These are phyloP conservation scores for Schizothorax lantsangensis DNA, from an alignment of 2,797 vertebrate species.

Conservation along the genomic window DNA sequence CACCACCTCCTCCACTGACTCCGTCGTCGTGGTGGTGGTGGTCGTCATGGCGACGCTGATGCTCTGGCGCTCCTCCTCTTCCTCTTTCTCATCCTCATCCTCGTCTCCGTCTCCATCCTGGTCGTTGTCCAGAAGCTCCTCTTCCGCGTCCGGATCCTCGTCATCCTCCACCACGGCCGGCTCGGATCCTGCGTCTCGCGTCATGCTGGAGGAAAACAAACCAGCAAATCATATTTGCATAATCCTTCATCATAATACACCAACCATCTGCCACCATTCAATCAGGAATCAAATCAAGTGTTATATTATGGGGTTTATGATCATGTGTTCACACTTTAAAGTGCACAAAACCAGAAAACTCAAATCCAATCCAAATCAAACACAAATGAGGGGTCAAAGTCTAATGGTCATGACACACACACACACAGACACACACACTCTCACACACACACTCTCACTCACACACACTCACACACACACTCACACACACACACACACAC, in stretches of 20 bases:
- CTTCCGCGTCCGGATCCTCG: slow-evolving; percentile 81
- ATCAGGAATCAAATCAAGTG: neutral
- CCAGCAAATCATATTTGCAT: neutral
- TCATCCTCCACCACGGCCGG: slow-evolving; percentile 76
- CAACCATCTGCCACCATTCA: neutral
- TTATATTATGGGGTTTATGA: too few relatives aligned
- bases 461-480: too few relatives aligned
- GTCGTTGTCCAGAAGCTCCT: slow-evolving; percentile 75
- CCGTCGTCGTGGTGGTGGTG: slow-evolving; percentile 90
- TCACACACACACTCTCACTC: too few relatives aligned
- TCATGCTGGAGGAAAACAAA: slow-evolving; percentile 78
- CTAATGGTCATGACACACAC: too few relatives aligned
- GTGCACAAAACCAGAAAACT: too few relatives aligned
- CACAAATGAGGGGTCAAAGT: too few relatives aligned
- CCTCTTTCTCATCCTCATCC: slow-evolving; percentile 80
- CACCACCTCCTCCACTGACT: slow-evolving; percentile 97
- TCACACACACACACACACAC: too few relatives aligned
- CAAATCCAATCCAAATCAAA: too few relatives aligned
- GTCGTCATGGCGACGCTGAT: slow-evolving; percentile 91
- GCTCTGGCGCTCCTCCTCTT: slow-evolving; percentile 82
- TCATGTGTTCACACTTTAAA: too few relatives aligned
- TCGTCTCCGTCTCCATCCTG: slow-evolving; percentile 76
- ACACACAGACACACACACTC: too few relatives aligned
- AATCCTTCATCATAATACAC: neutral
- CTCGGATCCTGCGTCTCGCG: slow-evolving; percentile 79